Evolutionary conservation across 1,140 invertebrate genomes (phyloP).

Genomic region (Drosophila kurseongensis): DNA sequence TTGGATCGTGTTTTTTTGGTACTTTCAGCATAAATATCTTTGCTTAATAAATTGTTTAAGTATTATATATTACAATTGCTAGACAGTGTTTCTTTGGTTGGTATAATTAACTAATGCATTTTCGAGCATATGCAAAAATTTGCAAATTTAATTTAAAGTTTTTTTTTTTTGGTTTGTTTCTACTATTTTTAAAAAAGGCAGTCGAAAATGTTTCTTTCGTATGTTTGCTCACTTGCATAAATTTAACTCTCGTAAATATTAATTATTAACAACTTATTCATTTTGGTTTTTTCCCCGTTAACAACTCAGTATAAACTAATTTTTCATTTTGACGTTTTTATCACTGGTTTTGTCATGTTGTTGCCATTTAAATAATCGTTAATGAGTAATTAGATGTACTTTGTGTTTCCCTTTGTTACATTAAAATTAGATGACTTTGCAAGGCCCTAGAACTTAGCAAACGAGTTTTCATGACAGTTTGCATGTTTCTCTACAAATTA

Average conservation of each 20-base stretch:
- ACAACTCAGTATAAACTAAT: conserved; percentile 66
- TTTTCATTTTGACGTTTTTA: conserved; percentile 58
- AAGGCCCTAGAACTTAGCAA: conserved; percentile 61
- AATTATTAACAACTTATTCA: conserved; percentile 66
- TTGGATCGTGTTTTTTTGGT: conserved; percentile 67
- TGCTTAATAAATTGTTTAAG: conserved; percentile 59
- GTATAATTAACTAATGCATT: conserved; percentile 67
- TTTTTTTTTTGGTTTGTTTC: conserved; percentile 42
- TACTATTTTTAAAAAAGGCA: conserved; percentile 76
- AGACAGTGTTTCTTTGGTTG: conserved; percentile 49
- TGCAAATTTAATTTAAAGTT: conserved; percentile 58
- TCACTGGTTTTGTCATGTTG: conserved; percentile 64
- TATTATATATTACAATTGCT: conserved; percentile 55
- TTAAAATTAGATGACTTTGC: conserved; percentile 70
- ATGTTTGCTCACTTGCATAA: conserved; percentile 50
- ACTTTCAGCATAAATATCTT: conserved; percentile 70
- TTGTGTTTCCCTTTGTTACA: conserved; percentile 81
- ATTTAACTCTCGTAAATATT: conserved; percentile 54
- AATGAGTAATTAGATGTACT: conserved; percentile 71
- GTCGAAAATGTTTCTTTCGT: conserved; percentile 75
- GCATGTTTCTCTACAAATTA: conserved; percentile 39
- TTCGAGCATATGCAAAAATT: conserved; percentile 67
- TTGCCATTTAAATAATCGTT: conserved; percentile 49
- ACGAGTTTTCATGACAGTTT: conserved; percentile 36
- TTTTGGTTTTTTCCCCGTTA: conserved; percentile 40